Percentiles rank a stretch among this genome's conserved stretches.
Evolutionary conservation across 2,113 vertebrate genomes (phyloP).

Genomic region (Dinomys branickii): DNA sequence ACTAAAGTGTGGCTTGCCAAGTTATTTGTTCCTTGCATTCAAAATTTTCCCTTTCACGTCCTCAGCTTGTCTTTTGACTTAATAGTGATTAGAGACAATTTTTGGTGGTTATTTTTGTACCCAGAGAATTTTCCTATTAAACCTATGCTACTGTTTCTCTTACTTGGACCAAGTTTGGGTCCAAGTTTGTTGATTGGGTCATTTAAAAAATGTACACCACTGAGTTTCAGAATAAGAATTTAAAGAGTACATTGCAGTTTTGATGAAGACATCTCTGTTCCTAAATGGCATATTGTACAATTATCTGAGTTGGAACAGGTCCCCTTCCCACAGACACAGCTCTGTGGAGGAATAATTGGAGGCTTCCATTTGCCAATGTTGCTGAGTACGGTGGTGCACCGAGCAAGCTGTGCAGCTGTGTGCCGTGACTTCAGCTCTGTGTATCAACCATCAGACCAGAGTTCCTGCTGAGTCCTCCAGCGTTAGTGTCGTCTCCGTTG

Average conservation of each 20-base stretch:
- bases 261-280: neutral
- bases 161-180: neutral
- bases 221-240: conserved; percentile 48
- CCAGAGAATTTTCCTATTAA: neutral
- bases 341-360: neutral
- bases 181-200: neutral
- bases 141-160: neutral
- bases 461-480: neutral
- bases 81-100: neutral
- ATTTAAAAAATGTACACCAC: neutral
- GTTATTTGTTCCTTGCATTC: conserved; percentile 12
- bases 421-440: neutral
- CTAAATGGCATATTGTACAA: neutral
- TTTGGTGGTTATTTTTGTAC: conserved; percentile 32
- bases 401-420: neutral
- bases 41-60: conserved; percentile 3
- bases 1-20: conserved; percentile 10
- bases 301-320: conserved; percentile 13
- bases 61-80: conserved; percentile 15
- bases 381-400: neutral
- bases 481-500: neutral
- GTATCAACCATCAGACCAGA: neutral
- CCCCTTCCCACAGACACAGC: neutral
- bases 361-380: neutral
- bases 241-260: neutral